phyloP scores from a whole-genome alignment of 2,888 invertebrate species.

The Mimachlamys varia region DNA sequence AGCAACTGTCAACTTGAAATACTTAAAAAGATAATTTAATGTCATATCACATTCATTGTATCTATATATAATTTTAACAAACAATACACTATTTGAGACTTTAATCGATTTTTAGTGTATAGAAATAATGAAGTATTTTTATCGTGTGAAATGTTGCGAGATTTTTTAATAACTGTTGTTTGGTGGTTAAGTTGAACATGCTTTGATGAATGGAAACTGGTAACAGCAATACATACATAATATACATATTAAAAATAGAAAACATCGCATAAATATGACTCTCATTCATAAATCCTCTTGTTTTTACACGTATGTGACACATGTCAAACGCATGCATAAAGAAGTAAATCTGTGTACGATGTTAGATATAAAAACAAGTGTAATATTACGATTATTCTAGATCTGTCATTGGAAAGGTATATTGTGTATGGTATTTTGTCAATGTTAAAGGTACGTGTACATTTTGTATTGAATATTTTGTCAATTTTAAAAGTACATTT shows the following conservation, averaged over 20 bases:
- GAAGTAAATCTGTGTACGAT: not conserved
- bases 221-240: not conserved
- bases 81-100: not conserved
- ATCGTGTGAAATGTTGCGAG: not conserved
- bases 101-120: not conserved
- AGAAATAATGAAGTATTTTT: too few relatives aligned
- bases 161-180: not conserved
- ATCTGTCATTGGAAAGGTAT: too few relatives aligned
- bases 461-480: too few relatives aligned
- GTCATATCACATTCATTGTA: not conserved
- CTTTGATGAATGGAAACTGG: not conserved
- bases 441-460: too few relatives aligned
- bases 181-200: not conserved
- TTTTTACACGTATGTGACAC: not conserved
- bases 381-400: not conserved
- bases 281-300: constrained; percentile 34
- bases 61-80: not conserved
- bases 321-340: not conserved
- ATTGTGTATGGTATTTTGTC: too few relatives aligned
- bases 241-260: constrained; percentile 19
- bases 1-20: not conserved
- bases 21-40: not conserved
- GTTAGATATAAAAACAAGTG: not conserved
- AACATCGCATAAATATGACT: constrained; percentile 19
- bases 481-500: too few relatives aligned